A percentile compares a stretch with the other conserved stretches of the same genome.
Conservation (phyloP, 2,113 vertebrate genomes). For the Aegypius monachus region DNA sequence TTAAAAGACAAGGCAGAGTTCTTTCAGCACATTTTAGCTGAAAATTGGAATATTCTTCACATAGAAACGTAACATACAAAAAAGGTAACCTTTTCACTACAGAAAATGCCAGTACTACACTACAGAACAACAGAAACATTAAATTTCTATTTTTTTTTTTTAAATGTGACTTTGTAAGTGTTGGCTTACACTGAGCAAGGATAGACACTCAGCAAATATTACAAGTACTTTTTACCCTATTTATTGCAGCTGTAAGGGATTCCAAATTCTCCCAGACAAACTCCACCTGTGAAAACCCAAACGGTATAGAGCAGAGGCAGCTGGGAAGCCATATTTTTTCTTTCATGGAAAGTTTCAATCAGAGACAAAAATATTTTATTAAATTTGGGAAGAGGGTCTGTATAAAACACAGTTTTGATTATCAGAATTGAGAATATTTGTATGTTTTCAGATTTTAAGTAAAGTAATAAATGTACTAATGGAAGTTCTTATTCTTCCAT, state of each 20-base stretch:
- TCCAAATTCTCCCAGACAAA: not conserved
- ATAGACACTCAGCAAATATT: not conserved
- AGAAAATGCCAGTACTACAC: not conserved
- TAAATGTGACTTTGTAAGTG: not conserved
- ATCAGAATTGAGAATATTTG: not conserved
- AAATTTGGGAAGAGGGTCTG: not conserved
- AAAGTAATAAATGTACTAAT: not conserved
- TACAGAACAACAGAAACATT: not conserved
- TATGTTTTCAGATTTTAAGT: not conserved
- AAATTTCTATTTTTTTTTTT: not conserved
- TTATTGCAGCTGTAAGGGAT: not conserved
- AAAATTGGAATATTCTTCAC: not conserved
- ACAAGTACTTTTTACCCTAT: not conserved
- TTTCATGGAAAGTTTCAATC: not conserved
- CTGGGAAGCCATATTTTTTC: not conserved
- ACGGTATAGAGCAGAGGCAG: not conserved
- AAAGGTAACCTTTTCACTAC: not conserved
- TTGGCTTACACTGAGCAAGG: not conserved
- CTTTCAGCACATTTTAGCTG: not conserved
- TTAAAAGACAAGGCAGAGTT: not conserved
- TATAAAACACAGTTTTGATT: not conserved
- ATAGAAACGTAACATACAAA: not conserved
- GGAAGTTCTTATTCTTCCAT: not conserved
- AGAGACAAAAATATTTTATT: not conserved
- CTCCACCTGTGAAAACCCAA: not conserved